Conservation (phyloP, 2,888 invertebrate genomes). For the Macrophya alboannulata region DNA sequence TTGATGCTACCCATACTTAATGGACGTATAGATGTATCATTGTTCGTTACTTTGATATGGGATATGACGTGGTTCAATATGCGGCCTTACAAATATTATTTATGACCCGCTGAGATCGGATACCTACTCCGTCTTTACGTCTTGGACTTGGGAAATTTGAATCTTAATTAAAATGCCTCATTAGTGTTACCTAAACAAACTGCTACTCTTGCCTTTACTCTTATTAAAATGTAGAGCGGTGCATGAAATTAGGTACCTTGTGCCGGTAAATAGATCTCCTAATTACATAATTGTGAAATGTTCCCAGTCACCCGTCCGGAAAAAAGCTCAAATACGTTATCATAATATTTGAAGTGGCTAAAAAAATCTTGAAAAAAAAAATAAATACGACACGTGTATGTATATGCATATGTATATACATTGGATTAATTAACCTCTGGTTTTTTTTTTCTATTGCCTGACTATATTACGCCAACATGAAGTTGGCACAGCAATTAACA, state of each 20-base stretch:
- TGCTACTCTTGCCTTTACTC: not conserved
- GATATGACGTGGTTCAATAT: not conserved
- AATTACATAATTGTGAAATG: not conserved
- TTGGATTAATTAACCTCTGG: not conserved
- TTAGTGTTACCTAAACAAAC: not conserved
- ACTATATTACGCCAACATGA: not conserved
- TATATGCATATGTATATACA: not conserved
- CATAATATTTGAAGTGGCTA: not conserved
- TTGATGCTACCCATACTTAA: not conserved
- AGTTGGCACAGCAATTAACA: constrained; percentile 20
- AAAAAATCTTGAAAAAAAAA: not conserved
- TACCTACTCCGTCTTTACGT: not conserved
- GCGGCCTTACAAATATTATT: not conserved
- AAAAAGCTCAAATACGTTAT: not conserved
- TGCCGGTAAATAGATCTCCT: not conserved
- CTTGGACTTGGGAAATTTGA: not conserved
- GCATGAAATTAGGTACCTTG: not conserved
- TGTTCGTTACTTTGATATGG: constrained; percentile 16
- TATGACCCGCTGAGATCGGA: not conserved
- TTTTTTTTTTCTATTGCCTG: not conserved
- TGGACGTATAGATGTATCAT: not conserved
- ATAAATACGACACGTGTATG: not conserved
- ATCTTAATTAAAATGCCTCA: not conserved
- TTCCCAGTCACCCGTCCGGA: not conserved
- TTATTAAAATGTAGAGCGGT: not conserved